Base-by-base conservation (phyloP, 2,797 vertebrate genomes). In the Labroides dimidiatus region DNA sequence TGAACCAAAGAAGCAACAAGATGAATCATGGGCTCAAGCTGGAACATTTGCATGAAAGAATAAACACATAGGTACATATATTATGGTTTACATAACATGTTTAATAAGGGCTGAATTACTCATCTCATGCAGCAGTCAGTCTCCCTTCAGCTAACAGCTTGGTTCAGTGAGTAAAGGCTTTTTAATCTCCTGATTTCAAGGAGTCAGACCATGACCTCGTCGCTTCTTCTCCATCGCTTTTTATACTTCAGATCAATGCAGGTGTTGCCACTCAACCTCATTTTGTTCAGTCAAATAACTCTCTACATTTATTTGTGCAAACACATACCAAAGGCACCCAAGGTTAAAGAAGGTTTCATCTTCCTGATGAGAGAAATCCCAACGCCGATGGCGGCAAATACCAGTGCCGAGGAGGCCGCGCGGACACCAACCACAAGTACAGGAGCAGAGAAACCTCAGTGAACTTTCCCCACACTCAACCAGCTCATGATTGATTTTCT, bases 401-500 rank as follows among this genome's bases (percentile, higher is more conserved):
- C 64, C 71, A 67, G 42, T 74, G 73, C 77, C 41, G 68, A 45
- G 62, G 64, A 86, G 72, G 77, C 74, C 77, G 68, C 77, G 68
- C 64, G 73, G 74, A 71, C 65, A n/a, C 63, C 23, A 39, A 69
- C 50, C 71, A 36, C 72, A 67, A 12, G 51, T 44, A 47, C 68
- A 68, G 54, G 23, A 61, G 33, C 57, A 59, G 72, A 80, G 69
- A 65, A 83, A 77, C 82, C 79, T 78, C 52, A 12, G 80, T 76
- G 79, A 89, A 87, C 82, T 75, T 85, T 89, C 72, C 76, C 50
- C 78, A 53, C 64, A 60, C 68, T 64, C 70, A 86, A 82, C 68
- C 69, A 84, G 72, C 60, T 68, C 20, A 67, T 77, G 84, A 91
- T 92, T 87, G 90, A 90, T 91, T 89, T 88, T 89, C 83, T 77